Base-by-base conservation (phyloP, 2,113 vertebrate genomes). In the Dromiciops gliroides region DNA sequence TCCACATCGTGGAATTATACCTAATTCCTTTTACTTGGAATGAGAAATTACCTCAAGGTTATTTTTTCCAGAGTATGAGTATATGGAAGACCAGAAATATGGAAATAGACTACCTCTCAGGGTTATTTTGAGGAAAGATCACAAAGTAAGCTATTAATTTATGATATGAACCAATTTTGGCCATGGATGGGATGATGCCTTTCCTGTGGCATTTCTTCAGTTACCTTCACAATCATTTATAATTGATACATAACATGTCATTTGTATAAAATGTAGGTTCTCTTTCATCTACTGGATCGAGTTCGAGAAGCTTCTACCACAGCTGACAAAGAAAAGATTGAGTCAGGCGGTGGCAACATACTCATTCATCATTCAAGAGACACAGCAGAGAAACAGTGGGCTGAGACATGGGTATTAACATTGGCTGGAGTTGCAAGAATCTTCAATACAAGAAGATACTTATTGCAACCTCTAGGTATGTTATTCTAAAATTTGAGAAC, bases 361-460 rank as follows among this genome's bases (percentile, higher is more conserved):
- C 99, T 99, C 51, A 99, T 99, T 98, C 99, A 99, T 97, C 99
- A 99, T 98, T 99, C 99, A 5, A 99, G 99, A 1, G 99, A 99
- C 97, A 99, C 99, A 4, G 99, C 99, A n/a, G 99, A 99, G 97
- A 99, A 99, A 94, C 99, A 99, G 89, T 99, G 99, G 99, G 99
- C 99, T 0, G 99, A 99, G 97, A 99, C 99, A 0, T 99, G 99
- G 99, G 99, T 99, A 49, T 98, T 99, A 98, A 99, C 99, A 0
- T 98, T 99, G 67, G 99, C 99, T 0, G 99, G 99, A 44, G 99
- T 99, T 95, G 99, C 99, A 12, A 99, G 99, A 96, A 99, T 99
- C 98, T 99, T 99, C 97, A 99, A 99, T 98, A 99, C 99, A 10
- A 99, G 99, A 94, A 99, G 99, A 98, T 99, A 99, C 94, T 98